Evolutionary conservation across 2,888 invertebrate genomes (phyloP).

Genomic region (Meta bourneti): DNA sequence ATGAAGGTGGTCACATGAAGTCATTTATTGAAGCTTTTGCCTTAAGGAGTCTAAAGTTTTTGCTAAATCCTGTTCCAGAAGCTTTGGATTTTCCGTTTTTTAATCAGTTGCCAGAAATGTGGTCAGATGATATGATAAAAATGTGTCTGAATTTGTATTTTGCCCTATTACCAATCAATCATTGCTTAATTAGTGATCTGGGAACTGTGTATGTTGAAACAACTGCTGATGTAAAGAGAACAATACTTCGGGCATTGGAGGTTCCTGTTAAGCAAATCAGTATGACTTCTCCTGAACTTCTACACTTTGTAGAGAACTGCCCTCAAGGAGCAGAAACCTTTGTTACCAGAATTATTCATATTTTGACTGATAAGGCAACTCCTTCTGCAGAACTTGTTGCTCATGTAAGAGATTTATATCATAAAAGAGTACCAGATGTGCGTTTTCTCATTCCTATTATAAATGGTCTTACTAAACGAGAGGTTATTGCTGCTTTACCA

Average conservation of each 20-base stretch:
- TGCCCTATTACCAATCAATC: slow-evolving; percentile 90
- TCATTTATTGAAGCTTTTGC: slow-evolving; percentile 88
- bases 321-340: slow-evolving; percentile 97
- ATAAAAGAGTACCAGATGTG: slow-evolving; percentile 95
- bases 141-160: slow-evolving; percentile 92
- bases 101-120: slow-evolving; percentile 81
- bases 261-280: slow-evolving; percentile 87
- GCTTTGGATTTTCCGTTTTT: slow-evolving; percentile 82
- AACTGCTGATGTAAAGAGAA: slow-evolving; percentile 92
- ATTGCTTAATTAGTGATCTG: slow-evolving; percentile 88
- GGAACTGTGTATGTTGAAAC: slow-evolving; percentile 93
- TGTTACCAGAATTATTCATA: slow-evolving; percentile 95
- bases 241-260: slow-evolving; percentile 90
- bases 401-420: slow-evolving; percentile 93
- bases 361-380: slow-evolving; percentile 94
- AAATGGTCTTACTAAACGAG: slow-evolving; percentile 93
- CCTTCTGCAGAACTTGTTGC: slow-evolving; percentile 92
- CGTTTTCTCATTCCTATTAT: slow-evolving; percentile 97
- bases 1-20: slow-evolving; percentile 86
- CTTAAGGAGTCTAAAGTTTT: slow-evolving; percentile 85
- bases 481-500: slow-evolving; percentile 93
- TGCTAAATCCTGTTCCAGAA: slow-evolving; percentile 86
- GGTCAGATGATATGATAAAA: slow-evolving; percentile 94
- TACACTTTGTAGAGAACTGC: slow-evolving; percentile 92
- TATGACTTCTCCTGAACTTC: slow-evolving; percentile 89